These are phyloP conservation scores for Acanthaster planci DNA, from an alignment of 35 echinoderm and acorn worm species.

Conservation along the genomic window DNA sequence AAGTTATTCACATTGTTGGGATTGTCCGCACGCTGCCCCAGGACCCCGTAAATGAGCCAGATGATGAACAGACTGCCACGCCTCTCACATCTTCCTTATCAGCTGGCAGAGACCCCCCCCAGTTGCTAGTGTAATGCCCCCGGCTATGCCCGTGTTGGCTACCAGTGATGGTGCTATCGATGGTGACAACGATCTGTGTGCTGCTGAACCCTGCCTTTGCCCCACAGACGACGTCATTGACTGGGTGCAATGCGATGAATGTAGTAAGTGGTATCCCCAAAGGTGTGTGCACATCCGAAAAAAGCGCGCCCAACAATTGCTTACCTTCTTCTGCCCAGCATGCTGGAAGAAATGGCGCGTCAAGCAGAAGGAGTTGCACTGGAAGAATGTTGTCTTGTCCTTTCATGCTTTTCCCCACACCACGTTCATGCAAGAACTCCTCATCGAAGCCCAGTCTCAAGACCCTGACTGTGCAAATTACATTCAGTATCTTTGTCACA, in stretches of 20 bases:
- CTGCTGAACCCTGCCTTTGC: background rate
- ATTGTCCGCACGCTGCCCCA: background rate
- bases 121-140: no score
- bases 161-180: background rate
- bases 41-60: no score
- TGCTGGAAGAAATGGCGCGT: background rate
- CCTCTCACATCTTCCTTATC: no score
- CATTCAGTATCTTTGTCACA: background rate
- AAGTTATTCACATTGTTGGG: background rate
- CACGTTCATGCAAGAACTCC: background rate
- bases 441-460: background rate
- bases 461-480: background rate
- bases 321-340: background rate
- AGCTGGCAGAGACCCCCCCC: no score
- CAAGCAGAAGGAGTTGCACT: background rate
- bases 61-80: background rate
- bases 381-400: no score
- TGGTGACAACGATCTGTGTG: background rate
- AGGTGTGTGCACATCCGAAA: conserved; percentile 17
- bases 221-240: conserved; percentile 14
- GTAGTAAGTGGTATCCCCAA: conserved; percentile 11
- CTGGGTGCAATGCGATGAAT: conserved; percentile 44
- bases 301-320: background rate
- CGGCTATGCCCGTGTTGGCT: background rate
- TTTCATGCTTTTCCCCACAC: conserved; percentile 3